A percentile compares a stretch with the other conserved stretches of the same genome.
Conservation (phyloP, 2,888 invertebrate species). For the Tenthredo amoena region DNA sequence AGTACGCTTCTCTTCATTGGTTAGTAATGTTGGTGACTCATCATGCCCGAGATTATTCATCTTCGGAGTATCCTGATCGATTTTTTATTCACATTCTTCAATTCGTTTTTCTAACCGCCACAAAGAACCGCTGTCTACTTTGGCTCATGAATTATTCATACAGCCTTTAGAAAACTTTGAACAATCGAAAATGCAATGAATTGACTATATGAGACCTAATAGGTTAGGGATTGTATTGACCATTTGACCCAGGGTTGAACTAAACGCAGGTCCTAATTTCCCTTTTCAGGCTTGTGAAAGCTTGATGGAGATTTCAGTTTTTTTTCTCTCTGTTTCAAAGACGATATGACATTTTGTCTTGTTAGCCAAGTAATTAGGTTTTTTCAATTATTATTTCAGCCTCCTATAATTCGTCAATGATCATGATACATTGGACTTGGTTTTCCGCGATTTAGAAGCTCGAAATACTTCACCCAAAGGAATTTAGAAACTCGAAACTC, state of each 20-base stretch:
- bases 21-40: slow-evolving; percentile 27
- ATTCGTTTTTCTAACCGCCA: not conserved
- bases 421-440: not conserved
- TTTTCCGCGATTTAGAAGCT: not conserved
- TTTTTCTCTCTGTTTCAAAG: not conserved
- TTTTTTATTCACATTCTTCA: not conserved
- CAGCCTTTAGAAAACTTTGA: not conserved
- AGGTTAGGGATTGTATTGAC: not conserved
- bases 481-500: not conserved
- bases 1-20: not conserved
- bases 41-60: slow-evolving; percentile 11
- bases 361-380: too few species aligned
- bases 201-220: not conserved
- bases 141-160: not conserved
- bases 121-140: not conserved
- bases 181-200: not conserved
- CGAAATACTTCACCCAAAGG: not conserved
- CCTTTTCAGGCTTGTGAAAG: not conserved
- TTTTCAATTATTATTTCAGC: not conserved
- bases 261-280: not conserved
- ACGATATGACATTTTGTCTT: not conserved
- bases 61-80: not conserved
- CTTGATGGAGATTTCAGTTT: not conserved
- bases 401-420: not conserved
- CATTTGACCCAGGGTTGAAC: not conserved